A percentile compares a stretch with the other conserved stretches of the same genome.
Conservation (phyloP, 1,140 invertebrate species). For the Leptinotarsa undecemlineata region DNA sequence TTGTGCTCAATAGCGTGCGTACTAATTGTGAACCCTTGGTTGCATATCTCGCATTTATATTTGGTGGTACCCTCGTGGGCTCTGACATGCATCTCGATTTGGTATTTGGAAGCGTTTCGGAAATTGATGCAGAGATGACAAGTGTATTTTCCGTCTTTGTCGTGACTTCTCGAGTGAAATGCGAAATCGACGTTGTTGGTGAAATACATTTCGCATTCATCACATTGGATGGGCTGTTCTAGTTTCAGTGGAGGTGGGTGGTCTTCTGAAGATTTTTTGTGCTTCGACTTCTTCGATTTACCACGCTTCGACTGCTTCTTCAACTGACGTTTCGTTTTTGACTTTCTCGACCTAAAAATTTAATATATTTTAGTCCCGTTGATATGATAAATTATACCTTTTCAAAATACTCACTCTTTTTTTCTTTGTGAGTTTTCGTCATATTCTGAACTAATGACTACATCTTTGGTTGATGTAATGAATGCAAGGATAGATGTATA, state of each 20-base stretch:
- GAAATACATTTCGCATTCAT: constrained; percentile 43
- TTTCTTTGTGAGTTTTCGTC: not conserved
- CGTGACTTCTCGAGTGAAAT: constrained; percentile 53
- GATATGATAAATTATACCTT: not conserved
- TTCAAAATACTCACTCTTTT: constrained; percentile 4
- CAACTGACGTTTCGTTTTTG: not conserved
- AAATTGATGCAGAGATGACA: constrained; percentile 58
- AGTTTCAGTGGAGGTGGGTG: constrained; percentile 61
- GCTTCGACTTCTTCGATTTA: constrained; percentile 40
- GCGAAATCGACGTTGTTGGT: constrained; percentile 41
- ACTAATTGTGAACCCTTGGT: constrained; percentile 58
- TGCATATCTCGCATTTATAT: constrained; percentile 60
- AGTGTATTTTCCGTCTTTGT: constrained; percentile 56
- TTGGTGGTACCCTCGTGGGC: constrained; percentile 56
- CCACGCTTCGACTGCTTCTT: constrained; percentile 26
- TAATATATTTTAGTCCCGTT: not conserved
- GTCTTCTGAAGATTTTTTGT: constrained; percentile 44
- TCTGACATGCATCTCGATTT: constrained; percentile 53
- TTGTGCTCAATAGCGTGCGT: constrained; percentile 56
- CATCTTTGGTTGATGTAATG: no score
- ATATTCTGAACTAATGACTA: not conserved
- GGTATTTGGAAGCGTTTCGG: constrained; percentile 50
- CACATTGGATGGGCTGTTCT: constrained; percentile 41
- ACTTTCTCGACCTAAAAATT: not conserved
- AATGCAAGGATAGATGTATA: not conserved